A percentile compares a stretch with the other conserved stretches of the same genome.
Conservation (phyloP, 2,888 invertebrate genomes). For the Odontocolon sp. region DNA sequence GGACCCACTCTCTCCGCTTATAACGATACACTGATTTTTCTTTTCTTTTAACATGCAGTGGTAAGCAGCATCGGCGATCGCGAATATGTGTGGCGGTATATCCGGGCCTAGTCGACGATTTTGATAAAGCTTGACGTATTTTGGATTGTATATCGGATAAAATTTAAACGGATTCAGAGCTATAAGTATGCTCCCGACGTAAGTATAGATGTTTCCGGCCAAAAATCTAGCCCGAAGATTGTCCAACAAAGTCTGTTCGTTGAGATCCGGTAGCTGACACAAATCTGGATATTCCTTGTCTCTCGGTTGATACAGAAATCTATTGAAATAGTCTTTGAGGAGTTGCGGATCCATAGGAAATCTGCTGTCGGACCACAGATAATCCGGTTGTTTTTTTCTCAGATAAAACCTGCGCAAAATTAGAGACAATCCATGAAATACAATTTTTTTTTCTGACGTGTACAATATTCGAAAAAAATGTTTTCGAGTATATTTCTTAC, state of each 20-base stretch:
- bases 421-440: conserved; percentile 7
- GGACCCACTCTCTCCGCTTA: conserved; percentile 97
- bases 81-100: conserved; percentile 98
- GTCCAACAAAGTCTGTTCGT: conserved; percentile 95
- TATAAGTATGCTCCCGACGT: conserved; percentile 97
- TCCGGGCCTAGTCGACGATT: conserved; percentile 95
- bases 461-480: conserved; percentile 62
- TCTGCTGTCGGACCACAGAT: conserved; percentile 91
- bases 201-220: conserved; percentile 97
- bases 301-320: conserved; percentile 95
- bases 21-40: conserved; percentile 96
- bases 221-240: conserved; percentile 94
- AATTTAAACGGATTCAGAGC: conserved; percentile 97
- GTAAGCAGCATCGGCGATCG: conserved; percentile 96
- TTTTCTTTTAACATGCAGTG: conserved; percentile 96
- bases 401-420: conserved; percentile 88
- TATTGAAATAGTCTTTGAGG: conserved; percentile 95
- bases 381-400: conserved; percentile 92
- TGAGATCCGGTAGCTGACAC: conserved; percentile 96
- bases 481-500: conserved; percentile 64
- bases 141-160: conserved; percentile 98
- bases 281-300: conserved; percentile 97
- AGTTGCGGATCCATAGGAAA: conserved; percentile 95
- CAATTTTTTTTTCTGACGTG: too few relatives aligned
- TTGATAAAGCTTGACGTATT: conserved; percentile 97